Evolutionary conservation across 2,888 invertebrate genomes (phyloP).

Genomic region (Ectemnius lituratus): DNA sequence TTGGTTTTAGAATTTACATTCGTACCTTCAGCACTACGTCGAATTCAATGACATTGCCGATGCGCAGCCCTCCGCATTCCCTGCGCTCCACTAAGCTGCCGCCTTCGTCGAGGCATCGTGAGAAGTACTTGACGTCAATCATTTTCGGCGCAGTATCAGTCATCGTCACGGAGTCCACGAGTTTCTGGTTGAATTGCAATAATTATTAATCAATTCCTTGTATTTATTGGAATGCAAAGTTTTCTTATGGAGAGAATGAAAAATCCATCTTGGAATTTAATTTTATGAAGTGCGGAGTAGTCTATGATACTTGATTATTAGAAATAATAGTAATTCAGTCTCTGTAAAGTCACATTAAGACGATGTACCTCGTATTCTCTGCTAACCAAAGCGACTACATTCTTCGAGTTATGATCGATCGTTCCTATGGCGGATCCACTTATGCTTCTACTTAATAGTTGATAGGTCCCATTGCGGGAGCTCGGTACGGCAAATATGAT

Average conservation of each 20-base stretch:
- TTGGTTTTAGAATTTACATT: neutral
- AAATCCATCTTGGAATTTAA: no score
- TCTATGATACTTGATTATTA: no score
- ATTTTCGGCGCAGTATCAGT: conserved; percentile 75
- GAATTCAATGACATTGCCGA: conserved; percentile 81
- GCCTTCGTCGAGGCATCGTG: conserved; percentile 73
- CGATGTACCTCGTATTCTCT: conserved; percentile 83
- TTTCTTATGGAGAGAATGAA: no score
- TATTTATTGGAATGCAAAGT: neutral
- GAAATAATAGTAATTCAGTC: no score
- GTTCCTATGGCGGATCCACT: conserved; percentile 84
- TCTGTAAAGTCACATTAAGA: no score
- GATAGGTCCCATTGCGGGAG: conserved; percentile 67
- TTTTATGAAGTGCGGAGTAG: no score
- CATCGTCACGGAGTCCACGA: conserved; percentile 77
- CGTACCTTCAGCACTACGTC: conserved; percentile 79
- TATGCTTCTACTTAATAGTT: conserved; percentile 77
- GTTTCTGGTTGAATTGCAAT: conserved; percentile 72
- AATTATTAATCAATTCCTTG: neutral
- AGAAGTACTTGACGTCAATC: conserved; percentile 81
- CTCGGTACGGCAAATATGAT: conserved; percentile 87
- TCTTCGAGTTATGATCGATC: conserved; percentile 82
- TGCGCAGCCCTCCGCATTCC: conserved; percentile 81
- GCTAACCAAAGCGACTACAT: conserved; percentile 85
- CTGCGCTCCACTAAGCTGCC: conserved; percentile 78